A percentile compares a stretch with the other conserved stretches of the same genome.
Evolutionary conservation across 1,140 invertebrate species (phyloP).

Genomic region (Pseudobourletiella spinata): DNA sequence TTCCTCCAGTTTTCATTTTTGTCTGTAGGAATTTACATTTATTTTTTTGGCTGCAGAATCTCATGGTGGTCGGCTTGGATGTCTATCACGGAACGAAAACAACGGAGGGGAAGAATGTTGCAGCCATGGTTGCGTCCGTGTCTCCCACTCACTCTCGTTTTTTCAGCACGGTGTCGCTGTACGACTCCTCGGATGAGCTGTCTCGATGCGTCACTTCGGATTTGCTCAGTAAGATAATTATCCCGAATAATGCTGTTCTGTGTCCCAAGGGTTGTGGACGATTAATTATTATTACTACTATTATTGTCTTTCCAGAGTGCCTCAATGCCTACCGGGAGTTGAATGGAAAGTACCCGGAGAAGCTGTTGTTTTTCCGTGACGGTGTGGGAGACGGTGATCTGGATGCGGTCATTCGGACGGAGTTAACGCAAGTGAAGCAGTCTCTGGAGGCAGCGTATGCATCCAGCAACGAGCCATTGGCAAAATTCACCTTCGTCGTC

Average conservation of each 20-base stretch:
- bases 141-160: slow-evolving; percentile 64
- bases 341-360: slow-evolving; percentile 60
- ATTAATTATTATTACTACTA: neutral
- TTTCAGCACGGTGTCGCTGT: slow-evolving; percentile 61
- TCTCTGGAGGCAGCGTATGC: neutral
- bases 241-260: neutral
- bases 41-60: slow-evolving; percentile 39
- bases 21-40: neutral
- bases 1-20: neutral
- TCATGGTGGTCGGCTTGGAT: slow-evolving; percentile 88
- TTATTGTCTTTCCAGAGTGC: slow-evolving; percentile 45
- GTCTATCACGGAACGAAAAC: slow-evolving; percentile 62
- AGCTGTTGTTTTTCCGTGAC: slow-evolving; percentile 80
- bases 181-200: slow-evolving; percentile 61
- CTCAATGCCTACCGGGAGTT: slow-evolving; percentile 43
- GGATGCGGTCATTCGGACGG: slow-evolving; percentile 55
- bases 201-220: slow-evolving; percentile 54
- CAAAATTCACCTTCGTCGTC: slow-evolving; percentile 65
- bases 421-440: slow-evolving; percentile 3
- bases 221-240: slow-evolving; percentile 42
- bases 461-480: slow-evolving; percentile 39
- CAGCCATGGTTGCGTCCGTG: slow-evolving; percentile 71
- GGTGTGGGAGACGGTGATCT: slow-evolving; percentile 88
- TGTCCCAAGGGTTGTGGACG: neutral
- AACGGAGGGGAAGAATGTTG: slow-evolving; percentile 45